A percentile compares a stretch with the other conserved stretches of the same genome.
phyloP scores from a whole-genome alignment of 2,888 invertebrate genomes.

The Rhaphigaster nebulosa region DNA sequence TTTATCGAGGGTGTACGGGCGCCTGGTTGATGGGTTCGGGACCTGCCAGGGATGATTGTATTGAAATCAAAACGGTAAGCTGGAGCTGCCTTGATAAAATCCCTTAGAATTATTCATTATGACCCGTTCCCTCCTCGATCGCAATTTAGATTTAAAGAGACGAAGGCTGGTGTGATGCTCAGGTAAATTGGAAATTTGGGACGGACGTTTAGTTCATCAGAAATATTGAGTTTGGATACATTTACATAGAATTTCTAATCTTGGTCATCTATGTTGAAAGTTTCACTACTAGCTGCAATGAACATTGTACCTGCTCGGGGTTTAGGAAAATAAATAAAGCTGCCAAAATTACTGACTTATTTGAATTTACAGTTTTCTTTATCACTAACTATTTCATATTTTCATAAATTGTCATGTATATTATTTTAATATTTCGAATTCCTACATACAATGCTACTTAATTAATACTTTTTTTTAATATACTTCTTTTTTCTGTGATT shows the following conservation, averaged over 20 bases:
- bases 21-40: slow-evolving; percentile 20
- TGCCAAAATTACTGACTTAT: too few species aligned
- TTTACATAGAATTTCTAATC: neutral
- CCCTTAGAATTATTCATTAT: slow-evolving; percentile 32
- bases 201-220: neutral
- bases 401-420: too few species aligned
- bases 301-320: too few species aligned
- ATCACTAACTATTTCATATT: too few species aligned
- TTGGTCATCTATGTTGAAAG: too few species aligned
- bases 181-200: neutral
- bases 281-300: too few species aligned
- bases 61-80: slow-evolving; percentile 31
- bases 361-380: too few species aligned
- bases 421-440: too few species aligned
- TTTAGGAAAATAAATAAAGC: too few species aligned
- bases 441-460: too few species aligned
- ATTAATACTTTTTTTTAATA: too few species aligned
- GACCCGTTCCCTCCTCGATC: neutral
- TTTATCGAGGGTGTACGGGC: slow-evolving; percentile 47
- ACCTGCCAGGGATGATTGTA: slow-evolving; percentile 10
- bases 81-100: neutral
- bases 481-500: too few species aligned
- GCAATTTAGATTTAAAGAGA: neutral
- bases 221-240: neutral
- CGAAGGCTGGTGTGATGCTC: neutral